Evolutionary conservation across 2,113 vertebrate species (phyloP), one percentile per base, ranked within the genome.

Genomic region (human (Homo sapiens)): DNA sequence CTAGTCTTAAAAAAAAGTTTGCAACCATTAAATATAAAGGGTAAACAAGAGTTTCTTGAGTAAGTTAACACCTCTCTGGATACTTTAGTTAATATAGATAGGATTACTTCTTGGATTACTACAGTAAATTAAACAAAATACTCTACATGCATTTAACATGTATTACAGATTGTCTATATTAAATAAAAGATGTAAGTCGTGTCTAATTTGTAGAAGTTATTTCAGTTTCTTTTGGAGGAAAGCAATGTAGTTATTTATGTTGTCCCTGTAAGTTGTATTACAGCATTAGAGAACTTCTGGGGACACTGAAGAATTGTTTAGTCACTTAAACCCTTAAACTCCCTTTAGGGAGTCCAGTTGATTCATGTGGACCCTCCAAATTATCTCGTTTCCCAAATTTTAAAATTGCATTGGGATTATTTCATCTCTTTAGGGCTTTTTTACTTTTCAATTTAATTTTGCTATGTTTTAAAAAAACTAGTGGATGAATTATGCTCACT

Each of bases 161-260:
- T 95, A 61, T 96, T 96, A 94, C 76, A 94, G 80, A 94, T 90
- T 95, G 57, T 87, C 57, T 88, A 0, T 90, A 87, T 90, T 90
- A 93, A 96, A 94, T 90, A 85, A 86, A 95, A 95, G 32, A 92
- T 94, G 52, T 82, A 92, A 90, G 35, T 95, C 18, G 25, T 75
- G 57, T 94, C 9, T 68, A 78, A 94, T 89, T 96, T 97, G 40
- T 96, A 76, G 89, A 93, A 95, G 66, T 94, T 52, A 79, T 70
- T 97, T 96, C 73, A 94, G 1, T 89, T 38, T 93, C 38, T 94
- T 93, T 94, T 78, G n/a, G 78, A 68, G 43, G 76, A 95, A 97
- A 80, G 64, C 64, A 82, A 50, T 89, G 55, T 93, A 38, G 88
- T 38, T 94, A 82, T 96, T 94, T 93, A 50, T 94, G 43, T 88